Percentiles rank a stretch among this genome's conserved stretches.
These are phyloP conservation scores for Hiodon alosoides DNA, from an alignment of 2,113 vertebrate genomes.

Conservation along the genomic window DNA sequence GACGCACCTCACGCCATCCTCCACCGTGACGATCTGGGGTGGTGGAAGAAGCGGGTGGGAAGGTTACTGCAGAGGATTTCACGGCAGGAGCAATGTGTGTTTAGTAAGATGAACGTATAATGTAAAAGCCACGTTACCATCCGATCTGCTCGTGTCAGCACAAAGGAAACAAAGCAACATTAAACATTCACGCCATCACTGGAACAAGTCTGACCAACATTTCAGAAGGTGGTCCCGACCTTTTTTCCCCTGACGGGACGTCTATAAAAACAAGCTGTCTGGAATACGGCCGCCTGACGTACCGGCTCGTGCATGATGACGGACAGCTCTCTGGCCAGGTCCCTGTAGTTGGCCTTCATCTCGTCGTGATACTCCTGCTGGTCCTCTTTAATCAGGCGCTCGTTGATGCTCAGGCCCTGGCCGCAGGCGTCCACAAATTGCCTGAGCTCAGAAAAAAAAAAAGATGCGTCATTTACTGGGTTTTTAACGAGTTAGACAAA, in stretches of 20 bases:
- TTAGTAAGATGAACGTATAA: neutral
- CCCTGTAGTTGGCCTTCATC: constrained; percentile 95
- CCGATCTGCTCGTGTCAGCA: constrained; percentile 83
- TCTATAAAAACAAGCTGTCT: neutral
- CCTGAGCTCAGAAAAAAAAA: constrained; percentile 50
- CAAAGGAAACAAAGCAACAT: constrained; percentile 48
- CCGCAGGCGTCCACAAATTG: constrained; percentile 97
- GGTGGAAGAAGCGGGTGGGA: constrained; percentile 35
- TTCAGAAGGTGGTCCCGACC: neutral
- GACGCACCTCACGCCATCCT: constrained; percentile 80
- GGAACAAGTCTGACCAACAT: too few relatives aligned
- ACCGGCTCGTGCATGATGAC: constrained; percentile 97
- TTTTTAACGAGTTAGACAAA: neutral
- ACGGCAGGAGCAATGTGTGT: neutral
- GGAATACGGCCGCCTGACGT: constrained; percentile 18
- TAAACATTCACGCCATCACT: neutral
- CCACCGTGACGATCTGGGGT: constrained; percentile 77
- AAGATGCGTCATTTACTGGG: neutral
- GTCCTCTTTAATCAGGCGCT: constrained; percentile 94
- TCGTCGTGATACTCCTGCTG: constrained; percentile 96
- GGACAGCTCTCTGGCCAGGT: constrained; percentile 87
- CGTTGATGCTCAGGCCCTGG: constrained; percentile 83
- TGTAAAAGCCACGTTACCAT: constrained; percentile 78
- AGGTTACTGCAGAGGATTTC: neutral
- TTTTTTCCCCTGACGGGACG: neutral